These are phyloP conservation scores for Zygothrica quintamaculata DNA, from an alignment of 2,888 invertebrate species.

Conservation along the genomic window DNA sequence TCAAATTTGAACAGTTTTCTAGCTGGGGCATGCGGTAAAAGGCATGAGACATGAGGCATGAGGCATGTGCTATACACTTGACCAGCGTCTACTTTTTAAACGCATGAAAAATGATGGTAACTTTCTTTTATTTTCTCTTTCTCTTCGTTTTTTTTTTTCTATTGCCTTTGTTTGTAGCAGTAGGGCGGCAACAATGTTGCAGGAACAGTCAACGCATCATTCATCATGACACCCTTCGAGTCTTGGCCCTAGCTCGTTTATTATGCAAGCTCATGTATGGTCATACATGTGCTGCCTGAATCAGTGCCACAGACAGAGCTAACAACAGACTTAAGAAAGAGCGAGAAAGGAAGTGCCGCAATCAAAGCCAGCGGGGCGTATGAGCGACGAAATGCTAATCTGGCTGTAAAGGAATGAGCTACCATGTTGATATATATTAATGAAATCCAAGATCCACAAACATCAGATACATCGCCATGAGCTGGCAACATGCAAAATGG, in stretches of 20 bases:
- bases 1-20: conserved; percentile 82
- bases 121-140: conserved; percentile 5
- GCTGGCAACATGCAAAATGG: conserved; percentile 75
- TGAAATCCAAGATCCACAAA: conserved; percentile 60
- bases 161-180: background rate
- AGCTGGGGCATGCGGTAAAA: conserved; percentile 49
- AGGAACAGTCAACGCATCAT: conserved; percentile 62
- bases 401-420: conserved; percentile 13
- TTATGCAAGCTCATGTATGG: conserved; percentile 81
- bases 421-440: conserved; percentile 69
- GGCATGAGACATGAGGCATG: no score
- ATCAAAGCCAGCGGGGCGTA: conserved; percentile 59
- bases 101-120: conserved; percentile 80
- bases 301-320: conserved; percentile 14
- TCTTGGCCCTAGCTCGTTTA: conserved; percentile 62
- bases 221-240: conserved; percentile 78
- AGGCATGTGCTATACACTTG: no score
- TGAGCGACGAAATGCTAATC: conserved; percentile 78
- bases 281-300: background rate
- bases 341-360: conserved; percentile 25
- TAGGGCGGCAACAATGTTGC: conserved; percentile 23
- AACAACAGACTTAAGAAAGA: no score
- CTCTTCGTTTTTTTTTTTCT: conserved; percentile 1
- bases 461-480: conserved; percentile 22
- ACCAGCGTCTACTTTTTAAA: conserved; percentile 72